Base-by-base conservation (phyloP, 2,113 vertebrate genomes). In the Rousettus leschenaultii region DNA sequence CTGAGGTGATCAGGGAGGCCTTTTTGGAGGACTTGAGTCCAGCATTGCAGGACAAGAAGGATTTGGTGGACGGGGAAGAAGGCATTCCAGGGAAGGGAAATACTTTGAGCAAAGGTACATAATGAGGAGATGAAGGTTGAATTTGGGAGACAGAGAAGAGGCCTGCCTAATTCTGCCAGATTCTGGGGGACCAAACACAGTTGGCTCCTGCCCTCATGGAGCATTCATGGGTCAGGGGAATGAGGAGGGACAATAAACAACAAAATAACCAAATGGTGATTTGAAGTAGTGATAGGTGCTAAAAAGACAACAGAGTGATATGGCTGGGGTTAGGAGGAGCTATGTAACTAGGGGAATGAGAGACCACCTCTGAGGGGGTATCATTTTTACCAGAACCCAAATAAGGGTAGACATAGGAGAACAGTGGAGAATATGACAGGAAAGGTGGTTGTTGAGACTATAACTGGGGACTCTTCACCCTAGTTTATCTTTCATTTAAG, bases 121-220 rank as follows among this genome's bases (percentile, higher is more conserved):
- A 84, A 53, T 51, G 33, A 95, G 30, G 24, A 83, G 16, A 66
- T 45, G 15, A 19, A 83, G 6, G 16, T n/a, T 88, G 55, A 68
- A 66, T 61, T 94, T 77, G 79, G 28, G 61, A 92, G 61, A 77
- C 55, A 83, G 68, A 96, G 18, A 85, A 91, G 35, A 92, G 28
- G 13, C 38, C 66, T 66, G 12, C 28, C 21, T 38, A 71, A 5
- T 70, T 93, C 57, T 97, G 77, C 71, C 86, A 57, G 43, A 93
- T 88, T 92, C 53, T 38, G 28, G 35, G n/a, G 43, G 18, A 71
- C 26, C 48, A 79, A 88, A 91, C 6, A 68, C 38, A 87, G 18
- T n/a, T 33, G 6, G 3, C 14, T 4, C n/a, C 82, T 79, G 30
- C 38, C 92, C 10, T 90, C 57, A 33, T 55, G 61, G 14, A 53